Evolutionary conservation across 2,888 invertebrate species (phyloP).

Genomic region (Melitaea athalia): DNA sequence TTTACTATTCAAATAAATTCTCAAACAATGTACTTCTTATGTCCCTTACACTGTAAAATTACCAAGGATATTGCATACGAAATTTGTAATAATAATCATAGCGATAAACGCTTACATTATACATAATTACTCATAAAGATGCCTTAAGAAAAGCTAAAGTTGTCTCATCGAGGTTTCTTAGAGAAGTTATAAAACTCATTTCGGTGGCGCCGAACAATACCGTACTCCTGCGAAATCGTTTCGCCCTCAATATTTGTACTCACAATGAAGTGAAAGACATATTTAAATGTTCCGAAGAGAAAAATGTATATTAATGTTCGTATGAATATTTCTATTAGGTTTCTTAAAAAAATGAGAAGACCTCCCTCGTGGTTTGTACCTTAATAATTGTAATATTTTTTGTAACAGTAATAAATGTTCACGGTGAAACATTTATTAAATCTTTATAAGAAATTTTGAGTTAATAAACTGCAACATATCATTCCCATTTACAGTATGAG

Average conservation of each 20-base stretch:
- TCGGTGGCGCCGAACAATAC: conserved; percentile 41
- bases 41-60: conserved; percentile 20
- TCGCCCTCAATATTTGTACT: conserved; percentile 22
- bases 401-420: too few relatives aligned
- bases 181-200: conserved; percentile 67
- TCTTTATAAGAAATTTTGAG: too few relatives aligned
- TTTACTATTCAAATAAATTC: background rate
- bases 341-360: too few relatives aligned
- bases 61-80: conserved; percentile 51
- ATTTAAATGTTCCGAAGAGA: conserved; percentile 1
- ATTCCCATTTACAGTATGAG: too few relatives aligned
- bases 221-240: conserved; percentile 22
- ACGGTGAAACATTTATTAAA: too few relatives aligned
- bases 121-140: conserved; percentile 61
- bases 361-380: too few relatives aligned
- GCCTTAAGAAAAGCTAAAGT: conserved; percentile 51
- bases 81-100: conserved; percentile 63
- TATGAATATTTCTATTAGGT: too few relatives aligned
- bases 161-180: conserved; percentile 41
- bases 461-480: too few relatives aligned
- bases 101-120: conserved; percentile 68
- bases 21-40: background rate
- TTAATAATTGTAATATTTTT: background rate
- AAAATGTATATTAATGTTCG: background rate
- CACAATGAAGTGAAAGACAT: background rate